Conservation (phyloP, 2,113 vertebrate species). For the Jaculus jaculus region DNA sequence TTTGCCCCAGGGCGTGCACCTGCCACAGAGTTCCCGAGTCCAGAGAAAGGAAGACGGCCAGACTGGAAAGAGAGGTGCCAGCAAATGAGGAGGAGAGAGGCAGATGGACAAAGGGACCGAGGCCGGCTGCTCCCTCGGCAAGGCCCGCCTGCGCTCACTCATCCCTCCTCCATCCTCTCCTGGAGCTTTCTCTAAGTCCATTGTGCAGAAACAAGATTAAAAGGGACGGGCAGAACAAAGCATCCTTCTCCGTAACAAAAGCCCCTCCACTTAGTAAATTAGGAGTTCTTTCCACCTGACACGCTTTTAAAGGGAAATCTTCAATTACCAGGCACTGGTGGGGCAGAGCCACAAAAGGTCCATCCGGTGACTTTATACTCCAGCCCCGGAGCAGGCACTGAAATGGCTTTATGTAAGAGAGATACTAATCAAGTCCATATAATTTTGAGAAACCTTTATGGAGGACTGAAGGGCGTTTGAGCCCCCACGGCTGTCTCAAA, state of each 20-base stretch:
- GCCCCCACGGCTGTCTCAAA: constrained; percentile 74
- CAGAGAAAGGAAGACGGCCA: background rate
- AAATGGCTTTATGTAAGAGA: constrained; percentile 79
- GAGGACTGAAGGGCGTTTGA: constrained; percentile 79
- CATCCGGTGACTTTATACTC: constrained; percentile 76
- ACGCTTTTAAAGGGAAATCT: constrained; percentile 84
- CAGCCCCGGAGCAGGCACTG: constrained; percentile 70
- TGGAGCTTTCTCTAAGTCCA: constrained; percentile 75
- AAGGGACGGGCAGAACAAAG: constrained; percentile 85
- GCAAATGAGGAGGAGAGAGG: background rate
- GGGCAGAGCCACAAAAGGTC: constrained; percentile 80
- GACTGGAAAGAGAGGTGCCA: background rate
- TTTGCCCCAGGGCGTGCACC: background rate
- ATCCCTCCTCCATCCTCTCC: constrained; percentile 57
- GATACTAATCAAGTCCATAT: constrained; percentile 82
- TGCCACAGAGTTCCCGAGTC: background rate
- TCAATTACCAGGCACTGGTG: constrained; percentile 82
- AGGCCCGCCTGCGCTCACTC: constrained; percentile 51
- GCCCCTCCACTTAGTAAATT: constrained; percentile 84
- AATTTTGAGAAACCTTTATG: constrained; percentile 78
- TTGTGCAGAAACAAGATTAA: constrained; percentile 83
- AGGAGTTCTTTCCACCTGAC: constrained; percentile 83
- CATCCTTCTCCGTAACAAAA: constrained; percentile 72
- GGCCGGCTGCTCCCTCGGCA: constrained; percentile 24
- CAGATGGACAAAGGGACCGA: background rate